Percentiles rank a stretch among this genome's conserved stretches.
phyloP scores from a whole-genome alignment of 1,140 invertebrate genomes.

The Subanguina moxae region DNA sequence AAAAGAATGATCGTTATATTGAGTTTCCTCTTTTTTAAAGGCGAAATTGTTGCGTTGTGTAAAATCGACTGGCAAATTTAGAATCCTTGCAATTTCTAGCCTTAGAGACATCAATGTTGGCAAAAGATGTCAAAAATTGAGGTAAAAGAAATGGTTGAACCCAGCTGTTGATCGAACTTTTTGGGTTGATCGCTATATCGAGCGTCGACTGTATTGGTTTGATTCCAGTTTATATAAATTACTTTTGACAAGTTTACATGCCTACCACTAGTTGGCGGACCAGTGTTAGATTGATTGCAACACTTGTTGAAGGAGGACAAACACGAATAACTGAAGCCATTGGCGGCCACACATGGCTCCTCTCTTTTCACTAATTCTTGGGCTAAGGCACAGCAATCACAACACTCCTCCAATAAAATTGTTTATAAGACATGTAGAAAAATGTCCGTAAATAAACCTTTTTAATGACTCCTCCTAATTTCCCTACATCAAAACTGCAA shows the following conservation, averaged over 20 bases:
- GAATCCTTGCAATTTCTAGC: too few species aligned
- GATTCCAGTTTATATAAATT: neutral
- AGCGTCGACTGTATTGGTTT: neutral
- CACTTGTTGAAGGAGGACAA: conserved; percentile 56
- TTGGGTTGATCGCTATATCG: too few species aligned
- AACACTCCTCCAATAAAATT: conserved; percentile 48
- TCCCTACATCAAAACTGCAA: neutral
- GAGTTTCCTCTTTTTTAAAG: too few species aligned
- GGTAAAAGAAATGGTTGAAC: too few species aligned
- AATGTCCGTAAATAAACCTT: conserved; percentile 4
- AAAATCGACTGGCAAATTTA: too few species aligned
- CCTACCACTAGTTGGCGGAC: neutral
- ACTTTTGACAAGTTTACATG: neutral
- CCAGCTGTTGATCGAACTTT: too few species aligned
- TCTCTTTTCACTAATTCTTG: conserved; percentile 44
- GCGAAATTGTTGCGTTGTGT: too few species aligned
- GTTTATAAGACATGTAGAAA: too few species aligned
- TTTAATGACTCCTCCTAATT: neutral
- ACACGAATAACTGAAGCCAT: conserved; percentile 52
- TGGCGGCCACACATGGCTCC: conserved; percentile 49
- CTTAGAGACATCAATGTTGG: too few species aligned
- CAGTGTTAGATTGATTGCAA: conserved; percentile 24
- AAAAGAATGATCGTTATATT: neutral
- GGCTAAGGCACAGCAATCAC: conserved; percentile 57
- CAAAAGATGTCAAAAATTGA: too few species aligned